A percentile compares a stretch with the other conserved stretches of the same genome.
Conservation (phyloP, 2,888 invertebrate genomes). For the Sarcophaga rosellei region DNA sequence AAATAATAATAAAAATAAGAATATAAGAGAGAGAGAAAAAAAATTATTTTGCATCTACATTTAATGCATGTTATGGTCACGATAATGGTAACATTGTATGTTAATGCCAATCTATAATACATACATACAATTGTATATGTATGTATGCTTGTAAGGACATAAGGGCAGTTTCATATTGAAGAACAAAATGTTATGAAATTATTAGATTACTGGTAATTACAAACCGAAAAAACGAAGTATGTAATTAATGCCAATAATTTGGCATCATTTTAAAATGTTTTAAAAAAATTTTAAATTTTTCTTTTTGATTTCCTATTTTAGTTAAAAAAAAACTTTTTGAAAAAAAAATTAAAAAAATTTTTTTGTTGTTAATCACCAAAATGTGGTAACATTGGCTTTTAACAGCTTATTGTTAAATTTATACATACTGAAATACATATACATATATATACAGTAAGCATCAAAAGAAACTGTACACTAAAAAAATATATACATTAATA, state of each 20-base stretch:
- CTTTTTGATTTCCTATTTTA: neutral
- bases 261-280: neutral
- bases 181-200: neutral
- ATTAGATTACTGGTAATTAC: neutral
- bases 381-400: neutral
- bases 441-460: neutral
- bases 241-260: too few species aligned
- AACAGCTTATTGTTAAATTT: neutral
- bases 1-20: neutral
- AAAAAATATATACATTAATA: too few species aligned
- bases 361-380: constrained; percentile 13
- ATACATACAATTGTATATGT: neutral
- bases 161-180: neutral
- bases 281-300: neutral
- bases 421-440: neutral
- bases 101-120: neutral
- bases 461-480: too few species aligned
- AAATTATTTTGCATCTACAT: neutral
- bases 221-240: too few species aligned
- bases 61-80: constrained; percentile 46
- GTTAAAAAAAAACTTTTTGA: neutral
- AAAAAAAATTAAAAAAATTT: neutral
- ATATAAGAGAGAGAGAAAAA: too few species aligned
- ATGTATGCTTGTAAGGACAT: neutral
- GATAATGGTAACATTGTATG: constrained; percentile 55